Base-by-base conservation (phyloP, 2,888 invertebrate genomes). In the Augiades crinisus region DNA sequence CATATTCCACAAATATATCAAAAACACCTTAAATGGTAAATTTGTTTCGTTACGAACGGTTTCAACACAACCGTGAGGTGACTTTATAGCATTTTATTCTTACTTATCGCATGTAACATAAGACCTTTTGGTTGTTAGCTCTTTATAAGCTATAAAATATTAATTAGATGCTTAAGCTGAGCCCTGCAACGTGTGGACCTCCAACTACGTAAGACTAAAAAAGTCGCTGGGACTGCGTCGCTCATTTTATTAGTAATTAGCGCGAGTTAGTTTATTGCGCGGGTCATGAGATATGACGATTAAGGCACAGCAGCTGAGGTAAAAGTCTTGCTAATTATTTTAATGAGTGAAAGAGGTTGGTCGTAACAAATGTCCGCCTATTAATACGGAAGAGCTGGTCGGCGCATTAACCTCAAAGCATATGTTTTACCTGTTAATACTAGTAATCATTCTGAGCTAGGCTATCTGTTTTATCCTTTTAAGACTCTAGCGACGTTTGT, bases 121-220 rank as follows among this genome's bases (percentile, higher is more conserved):
- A 2, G 16, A 41, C 27, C 40, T 27, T 41, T 41, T 40, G 16
- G 5, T n/a, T 13, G 2, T 5, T 8, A 8, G 24, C 16, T 3
- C 13, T 27, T 37, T 19, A 5, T 27, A 24, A 27, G 27, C 27
- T n/a, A 27, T 27, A 41, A 41, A 41, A 41, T 27, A 27, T 16
- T 41, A 41, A 41, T 40, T 24, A 40, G 22, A 22, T 41, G 40
- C 10, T 41, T 41, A 10, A 41, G 27, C n/a, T n/a, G 16, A 12
- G 30, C 5, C 12, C 12, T 12, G 12, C 30, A 30, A 27, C 8
- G 30, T 27, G 27, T 30, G 12, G 40, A 41, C 40, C 40, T 41
- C 40, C 40, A 6, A 27, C 27, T 41, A 41, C 16, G 40, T 16
- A 7, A 1, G 30, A 3, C n/a, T n/a, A n/a, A n/a, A n/a, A n/a